Base-by-base conservation (phyloP, 2,113 vertebrate species). In the Hippocampus mohnikei region DNA sequence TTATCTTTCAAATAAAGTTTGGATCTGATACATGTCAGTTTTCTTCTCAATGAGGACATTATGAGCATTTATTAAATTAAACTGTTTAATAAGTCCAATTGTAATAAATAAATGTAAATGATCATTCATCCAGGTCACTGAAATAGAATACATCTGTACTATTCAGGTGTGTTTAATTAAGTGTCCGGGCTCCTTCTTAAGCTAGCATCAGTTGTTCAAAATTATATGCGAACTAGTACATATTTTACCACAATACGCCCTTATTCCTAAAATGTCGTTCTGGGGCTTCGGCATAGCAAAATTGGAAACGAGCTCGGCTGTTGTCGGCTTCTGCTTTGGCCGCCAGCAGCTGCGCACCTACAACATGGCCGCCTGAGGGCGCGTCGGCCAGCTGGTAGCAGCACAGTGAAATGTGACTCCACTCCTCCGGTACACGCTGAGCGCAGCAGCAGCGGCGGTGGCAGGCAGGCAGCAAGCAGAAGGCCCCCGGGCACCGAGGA, bases 391-490 rank as follows among this genome's bases (percentile, higher is more conserved):
- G 62, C 69, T 71, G 37, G 72, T 44, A 48, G 76, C 80, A 23
- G 76, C 58, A 33, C 58, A 23, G 52, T 83, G 87, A 84, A 90
- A 88, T 73, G 61, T 82, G 81, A 89, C 80, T 73, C 83, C 81
- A 29, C 64, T 23, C 63, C 37, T 7, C 42, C 64, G 33, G 58
- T 66, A 52, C 67, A 56, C 67, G 50, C 70, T 69, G 73, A 48
- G 66, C 44, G 72, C 58, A 60, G 56, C 25, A 59, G 56, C 56
- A 59, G 58, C 58, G 8, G 58, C 29, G 27, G 58, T 18, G 27
- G 58, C 9, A 60, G 58, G 58, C 58, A 65, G 18, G 66, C 69
- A 80, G 62, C 70, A 71, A 81, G 66, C 74, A 73, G 74, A 69
- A 84, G 84, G 75, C 81, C 84, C 80, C 82, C 81, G 70, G 76